These are phyloP conservation scores for Leucoptera coffeella DNA, from an alignment of 2,888 invertebrate genomes.

Conservation along the genomic window DNA sequence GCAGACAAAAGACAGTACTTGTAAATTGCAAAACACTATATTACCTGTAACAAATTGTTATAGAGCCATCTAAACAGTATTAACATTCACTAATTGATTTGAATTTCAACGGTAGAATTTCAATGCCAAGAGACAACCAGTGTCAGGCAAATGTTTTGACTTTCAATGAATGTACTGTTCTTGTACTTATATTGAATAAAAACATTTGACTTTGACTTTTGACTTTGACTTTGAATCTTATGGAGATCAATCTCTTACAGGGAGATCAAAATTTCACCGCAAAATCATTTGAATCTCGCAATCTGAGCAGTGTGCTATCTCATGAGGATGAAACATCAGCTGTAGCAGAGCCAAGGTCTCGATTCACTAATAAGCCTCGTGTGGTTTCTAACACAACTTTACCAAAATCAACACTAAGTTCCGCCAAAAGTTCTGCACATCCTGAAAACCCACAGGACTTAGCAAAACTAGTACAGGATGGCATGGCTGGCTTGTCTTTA, in stretches of 20 bases:
- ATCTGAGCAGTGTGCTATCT: slow-evolving; percentile 27
- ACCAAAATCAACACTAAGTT: background rate
- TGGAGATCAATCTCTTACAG: slow-evolving; percentile 11
- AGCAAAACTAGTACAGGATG: slow-evolving; percentile 50
- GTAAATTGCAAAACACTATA: too few relatives aligned
- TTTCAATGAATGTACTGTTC: too few relatives aligned
- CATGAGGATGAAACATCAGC: slow-evolving; percentile 35
- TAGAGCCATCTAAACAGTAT: too few relatives aligned
- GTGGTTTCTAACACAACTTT: slow-evolving; percentile 17
- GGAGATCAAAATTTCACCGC: slow-evolving; percentile 22
- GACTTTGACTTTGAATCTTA: background rate
- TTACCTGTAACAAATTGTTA: too few relatives aligned
- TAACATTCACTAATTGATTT: too few relatives aligned
- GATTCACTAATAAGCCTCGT: slow-evolving; percentile 19
- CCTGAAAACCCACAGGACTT: slow-evolving; percentile 41
- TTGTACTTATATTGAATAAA: too few relatives aligned
- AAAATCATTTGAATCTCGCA: slow-evolving; percentile 30
- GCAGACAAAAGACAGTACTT: too few relatives aligned
- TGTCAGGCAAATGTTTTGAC: background rate
- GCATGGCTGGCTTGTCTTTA: slow-evolving; percentile 42
- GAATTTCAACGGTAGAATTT: too few relatives aligned
- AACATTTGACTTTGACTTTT: too few relatives aligned
- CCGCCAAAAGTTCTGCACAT: slow-evolving; percentile 22
- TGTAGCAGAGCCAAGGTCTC: slow-evolving; percentile 24
- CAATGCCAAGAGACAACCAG: background rate